Base-by-base conservation (phyloP, 1,140 invertebrate genomes). In the Luehdorfia chinensis region DNA sequence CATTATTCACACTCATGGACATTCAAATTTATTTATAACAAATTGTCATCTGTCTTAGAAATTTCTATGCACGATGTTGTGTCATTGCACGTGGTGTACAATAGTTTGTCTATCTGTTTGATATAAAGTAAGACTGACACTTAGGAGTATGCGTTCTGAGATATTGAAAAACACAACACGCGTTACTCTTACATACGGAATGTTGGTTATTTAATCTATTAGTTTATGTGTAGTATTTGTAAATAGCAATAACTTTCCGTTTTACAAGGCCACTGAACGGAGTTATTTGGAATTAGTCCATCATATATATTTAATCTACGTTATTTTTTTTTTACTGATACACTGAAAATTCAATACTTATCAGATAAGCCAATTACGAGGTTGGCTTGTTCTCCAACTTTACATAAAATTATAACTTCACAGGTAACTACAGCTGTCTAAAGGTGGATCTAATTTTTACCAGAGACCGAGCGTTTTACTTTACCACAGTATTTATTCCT, bases 371-470 rank as follows among this genome's bases (percentile, higher is more conserved):
- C n/a, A n/a, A 8, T 37, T 1, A 7, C 34, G 9, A 39, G 44
- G 50, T 51, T 54, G 31, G 27, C 34, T 27, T 9, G 44, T 63
- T 52, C 59, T 59, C 56, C 56, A 60, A 55, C 59, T 65, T 67
- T 79, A 73, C 62, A 65, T 68, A 66, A 74, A 47, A 66, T 75
- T 55, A 76, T 79, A 61, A 73, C 63, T 86, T 72, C 76, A 65
- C 89, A 96, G 94, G 94, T 87, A 95, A 95, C 90, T 95, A 95
- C 92, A 95, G 94, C 90, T 96, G 94, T 89, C 89, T 96, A 75
- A 93, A 93, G 85, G 94, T 96, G 66, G 90, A 94, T 75, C 87
- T 95, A 63, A 93, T 92, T 62, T 94, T 94, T 87, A 94, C 92
- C 25, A 89, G 93, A 79, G 93, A 94, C 87, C 89, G 93, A 88